These are phyloP conservation scores for Chrosomus eos DNA, from an alignment of 2,797 vertebrate species.

Conservation along the genomic window DNA sequence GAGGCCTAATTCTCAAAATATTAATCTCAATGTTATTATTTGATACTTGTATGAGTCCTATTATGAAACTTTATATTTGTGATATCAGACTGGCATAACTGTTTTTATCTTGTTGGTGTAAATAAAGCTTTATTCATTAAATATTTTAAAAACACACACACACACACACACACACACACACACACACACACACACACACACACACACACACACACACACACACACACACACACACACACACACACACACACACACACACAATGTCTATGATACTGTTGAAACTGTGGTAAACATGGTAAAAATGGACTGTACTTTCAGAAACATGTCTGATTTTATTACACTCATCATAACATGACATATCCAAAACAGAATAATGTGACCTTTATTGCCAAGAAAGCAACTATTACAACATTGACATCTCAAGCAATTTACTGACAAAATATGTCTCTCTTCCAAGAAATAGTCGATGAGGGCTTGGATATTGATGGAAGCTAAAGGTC, in stretches of 20 bases:
- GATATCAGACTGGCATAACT: not conserved
- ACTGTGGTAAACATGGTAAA: not conserved
- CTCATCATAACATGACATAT: not conserved
- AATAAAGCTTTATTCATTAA: not conserved
- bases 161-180: too few species aligned
- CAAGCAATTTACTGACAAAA: constrained; percentile 10
- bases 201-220: too few species aligned
- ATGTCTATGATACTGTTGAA: too few species aligned
- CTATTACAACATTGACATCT: constrained; percentile 30
- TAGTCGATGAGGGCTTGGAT: constrained; percentile 6
- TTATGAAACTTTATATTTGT: not conserved
- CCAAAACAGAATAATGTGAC: constrained; percentile 6
- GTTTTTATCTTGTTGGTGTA: not conserved
- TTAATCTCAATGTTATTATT: not conserved
- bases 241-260: too few species aligned
- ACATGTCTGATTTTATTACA: not conserved
- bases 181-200: too few species aligned
- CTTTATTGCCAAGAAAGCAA: constrained; percentile 23
- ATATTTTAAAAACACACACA: not conserved
- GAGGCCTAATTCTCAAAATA: not conserved
- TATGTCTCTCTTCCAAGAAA: constrained; percentile 13
- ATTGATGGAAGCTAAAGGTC: constrained; percentile 36
- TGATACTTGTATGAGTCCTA: not conserved
- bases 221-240: too few species aligned
- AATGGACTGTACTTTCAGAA: not conserved